Base-by-base conservation (phyloP, 1,140 invertebrate genomes). In the Drosophila pachea region DNA sequence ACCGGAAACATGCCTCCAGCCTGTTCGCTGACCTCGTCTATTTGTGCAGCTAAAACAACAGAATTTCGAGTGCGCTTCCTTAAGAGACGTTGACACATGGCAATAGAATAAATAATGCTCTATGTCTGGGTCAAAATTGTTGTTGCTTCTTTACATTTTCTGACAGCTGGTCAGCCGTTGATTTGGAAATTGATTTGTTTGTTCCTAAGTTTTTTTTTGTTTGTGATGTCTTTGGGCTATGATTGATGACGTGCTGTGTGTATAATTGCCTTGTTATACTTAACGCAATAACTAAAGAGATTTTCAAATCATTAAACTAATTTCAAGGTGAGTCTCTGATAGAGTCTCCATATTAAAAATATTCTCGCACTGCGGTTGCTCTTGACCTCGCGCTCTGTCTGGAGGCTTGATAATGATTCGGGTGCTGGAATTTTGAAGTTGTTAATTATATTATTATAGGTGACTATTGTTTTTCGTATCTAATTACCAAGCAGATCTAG, bases 251-350 rank as follows among this genome's bases (percentile, higher is more conserved):
- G 36, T 52, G 43, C 63, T 67, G 8, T 53, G 8, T 53, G 56
- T 56, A 68, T 72, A 68, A 72, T 67, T 68, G 56, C 65, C 43
- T 31, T 38, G 58, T 48, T 62, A 66, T 67, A 70, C 66, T 48
- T 70, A 45, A 67, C 36, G 42, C 66, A 43, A 50, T 52, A 54
- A 54, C 62, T 70, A 62, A 32, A 33, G 14, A 65, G n/a, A 38
- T 16, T 45, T 50, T 31, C 5, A 49, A 16, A 63, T 47, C 61
- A 58, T 69, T 69, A 69, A 65, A 58, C 47, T 14, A 50, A 52
- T 22, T 16, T 65, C 67, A 69, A 69, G 67, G 67, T 63, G 40
- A 69, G 22, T 7, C 35, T 42, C 50, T 54, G 43, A 55, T 43
- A 55, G 61, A 36, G 32, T 40, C 54, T 45, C 43, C 35, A 42